These are phyloP conservation scores for Bergia sp. DNA, from an alignment of 92 coral and sea anemone genomes.

Conservation along the genomic window DNA sequence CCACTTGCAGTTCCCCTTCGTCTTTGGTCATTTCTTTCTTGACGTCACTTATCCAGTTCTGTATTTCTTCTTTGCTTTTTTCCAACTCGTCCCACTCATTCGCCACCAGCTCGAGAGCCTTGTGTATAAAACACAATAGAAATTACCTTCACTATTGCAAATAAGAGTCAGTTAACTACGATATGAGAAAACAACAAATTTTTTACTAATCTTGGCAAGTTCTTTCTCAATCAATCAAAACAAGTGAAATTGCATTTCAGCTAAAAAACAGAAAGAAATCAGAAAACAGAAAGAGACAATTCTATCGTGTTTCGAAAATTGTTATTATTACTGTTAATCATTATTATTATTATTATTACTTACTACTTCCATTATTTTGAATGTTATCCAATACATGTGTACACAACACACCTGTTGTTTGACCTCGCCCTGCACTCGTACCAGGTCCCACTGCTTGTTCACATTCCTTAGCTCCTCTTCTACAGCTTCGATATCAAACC, in stretches of 20 bases:
- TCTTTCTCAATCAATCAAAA: too few relatives aligned
- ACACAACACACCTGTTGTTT: neutral
- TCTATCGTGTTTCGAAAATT: too few relatives aligned
- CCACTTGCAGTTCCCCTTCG: conserved; percentile 62
- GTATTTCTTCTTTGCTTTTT: conserved; percentile 84
- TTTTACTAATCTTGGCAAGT: too few relatives aligned
- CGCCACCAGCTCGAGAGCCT: conserved; percentile 83
- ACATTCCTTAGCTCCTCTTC: conserved; percentile 85
- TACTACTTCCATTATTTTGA: too few relatives aligned
- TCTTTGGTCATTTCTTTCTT: conserved; percentile 79
- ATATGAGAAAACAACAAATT: too few relatives aligned
- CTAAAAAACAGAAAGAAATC: too few relatives aligned
- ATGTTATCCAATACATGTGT: neutral
- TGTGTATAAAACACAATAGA: conserved; percentile 4
- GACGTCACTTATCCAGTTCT: conserved; percentile 84
- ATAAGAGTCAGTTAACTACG: too few relatives aligned
- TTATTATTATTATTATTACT: too few relatives aligned
- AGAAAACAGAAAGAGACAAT: too few relatives aligned
- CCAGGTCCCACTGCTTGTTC: conserved; percentile 69
- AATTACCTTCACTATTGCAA: too few relatives aligned
- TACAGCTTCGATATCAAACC: conserved; percentile 80
- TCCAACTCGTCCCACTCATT: conserved; percentile 90
- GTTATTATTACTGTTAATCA: too few relatives aligned
- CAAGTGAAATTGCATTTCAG: too few relatives aligned
- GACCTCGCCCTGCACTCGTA: conserved; percentile 58